Base-by-base conservation (phyloP, 2,113 vertebrate genomes). In the Smithornis capensis region DNA sequence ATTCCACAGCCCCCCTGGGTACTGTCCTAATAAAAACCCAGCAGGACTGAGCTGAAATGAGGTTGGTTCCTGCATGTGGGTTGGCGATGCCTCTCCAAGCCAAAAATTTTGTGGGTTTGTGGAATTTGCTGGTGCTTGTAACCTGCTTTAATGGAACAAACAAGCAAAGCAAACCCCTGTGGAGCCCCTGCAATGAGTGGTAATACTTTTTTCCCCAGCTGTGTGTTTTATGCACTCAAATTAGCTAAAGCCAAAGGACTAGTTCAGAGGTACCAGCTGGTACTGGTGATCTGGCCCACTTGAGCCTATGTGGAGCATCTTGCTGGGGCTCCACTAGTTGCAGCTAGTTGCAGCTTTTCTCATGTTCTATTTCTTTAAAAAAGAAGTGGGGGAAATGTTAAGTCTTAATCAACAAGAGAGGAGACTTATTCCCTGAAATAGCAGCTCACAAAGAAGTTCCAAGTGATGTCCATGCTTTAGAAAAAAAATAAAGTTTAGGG, bases 221-320 rank as follows among this genome's bases (percentile, higher is more conserved):
- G 8, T 7, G 21, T 55, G 21, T 60, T 92, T 40, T 71, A 3
- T 7, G 7, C 40, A 3, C 5, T 44, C 63, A 60, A 64, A 73
- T 45, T 0, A 21, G 25, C 4, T 53, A n/a, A 71, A 59, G n/a
- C 6, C 62, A 73, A 22, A 18, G 38, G 33, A 18, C 12, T 11
- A 6, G 4, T 29, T 68, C 23, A 18, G 33, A 83, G 33, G 29
- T 33, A 8, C 55, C 42, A 14, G 22, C 29, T 1, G 3, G n/a
- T 17, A 40, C n/a, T 5, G 0, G 6, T 47, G 67, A 5, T n/a
- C 23, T 13, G 44, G 33, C 16, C n/a, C 77, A 45, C 53, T 60
- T 44, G 83, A 60, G 17, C 2, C 1, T 23, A 23, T 23, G 1
- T 7, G 0, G 23, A 24, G 33, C 4, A 0, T 3, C 1, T 16